Evolutionary conservation across 1,140 invertebrate species (phyloP).

Genomic region (Anthonomus grandis): DNA sequence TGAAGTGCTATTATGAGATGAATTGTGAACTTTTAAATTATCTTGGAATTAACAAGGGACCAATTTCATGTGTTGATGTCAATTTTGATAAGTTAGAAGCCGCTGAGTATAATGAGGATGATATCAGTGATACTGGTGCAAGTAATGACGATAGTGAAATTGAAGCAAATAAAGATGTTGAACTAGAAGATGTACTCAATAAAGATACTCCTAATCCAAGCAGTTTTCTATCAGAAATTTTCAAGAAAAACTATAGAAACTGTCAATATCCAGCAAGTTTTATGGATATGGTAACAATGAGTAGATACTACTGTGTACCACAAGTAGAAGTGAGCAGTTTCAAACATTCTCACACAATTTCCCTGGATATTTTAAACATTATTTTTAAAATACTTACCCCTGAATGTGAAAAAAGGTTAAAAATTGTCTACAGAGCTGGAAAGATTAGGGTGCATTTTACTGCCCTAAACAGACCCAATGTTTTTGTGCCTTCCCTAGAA

Average conservation of each 20-base stretch:
- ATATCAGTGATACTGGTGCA: conserved; percentile 18
- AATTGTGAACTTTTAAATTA: conserved; percentile 56
- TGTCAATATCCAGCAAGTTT: conserved; percentile 60
- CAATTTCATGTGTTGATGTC: conserved; percentile 21
- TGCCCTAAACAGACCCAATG: conserved; percentile 38
- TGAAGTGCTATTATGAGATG: conserved; percentile 60
- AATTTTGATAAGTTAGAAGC: conserved; percentile 4
- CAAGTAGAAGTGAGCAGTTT: conserved; percentile 70
- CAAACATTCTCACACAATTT: conserved; percentile 58
- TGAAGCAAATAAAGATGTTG: conserved; percentile 23
- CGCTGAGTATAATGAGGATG: conserved; percentile 10
- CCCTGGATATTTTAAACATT: conserved; percentile 62
- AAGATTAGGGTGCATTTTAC: conserved; percentile 38
- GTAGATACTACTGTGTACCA: conserved; percentile 63
- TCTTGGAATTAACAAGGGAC: conserved; percentile 49
- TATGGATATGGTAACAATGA: conserved; percentile 63
- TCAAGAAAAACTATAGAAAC: conserved; percentile 60
- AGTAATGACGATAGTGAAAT: conserved; percentile 19
- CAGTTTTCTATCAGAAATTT: conserved; percentile 57
- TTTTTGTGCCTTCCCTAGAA: conserved; percentile 45
- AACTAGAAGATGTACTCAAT: conserved; percentile 12
- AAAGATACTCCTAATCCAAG: conserved; percentile 6
- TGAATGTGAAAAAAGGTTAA: conserved; percentile 41
- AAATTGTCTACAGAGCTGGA: conserved; percentile 46
- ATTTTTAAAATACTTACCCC: conserved; percentile 58